These are phyloP conservation scores for Pseudomyrmex sp. DNA, from an alignment of 1,140 invertebrate genomes.

Conservation along the genomic window DNA sequence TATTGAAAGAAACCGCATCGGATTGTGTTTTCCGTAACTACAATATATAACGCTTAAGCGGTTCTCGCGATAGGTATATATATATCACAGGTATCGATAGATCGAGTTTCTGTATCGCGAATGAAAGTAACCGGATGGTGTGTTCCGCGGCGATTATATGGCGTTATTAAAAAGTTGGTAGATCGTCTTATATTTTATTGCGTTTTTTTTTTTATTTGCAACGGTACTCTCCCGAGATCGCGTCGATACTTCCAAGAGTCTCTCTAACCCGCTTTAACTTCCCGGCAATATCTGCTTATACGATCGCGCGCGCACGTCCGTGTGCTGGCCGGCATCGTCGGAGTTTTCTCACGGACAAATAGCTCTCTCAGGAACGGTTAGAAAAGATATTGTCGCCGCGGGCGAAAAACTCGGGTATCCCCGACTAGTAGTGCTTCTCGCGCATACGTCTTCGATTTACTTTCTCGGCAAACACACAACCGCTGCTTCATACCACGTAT, in stretches of 20 bases:
- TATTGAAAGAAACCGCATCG: background rate
- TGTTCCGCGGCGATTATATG: background rate
- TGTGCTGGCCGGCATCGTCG: background rate
- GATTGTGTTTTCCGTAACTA: background rate
- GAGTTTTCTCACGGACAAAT: slow-evolving; percentile 52
- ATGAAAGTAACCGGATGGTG: background rate
- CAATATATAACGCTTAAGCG: background rate
- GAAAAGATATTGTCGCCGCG: slow-evolving; percentile 47
- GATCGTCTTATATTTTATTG: slow-evolving; percentile 8
- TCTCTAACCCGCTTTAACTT: slow-evolving; percentile 36
- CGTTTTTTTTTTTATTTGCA: slow-evolving; percentile 21
- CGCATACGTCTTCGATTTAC: slow-evolving; percentile 47
- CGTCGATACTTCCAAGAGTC: slow-evolving; percentile 21
- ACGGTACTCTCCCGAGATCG: slow-evolving; percentile 10
- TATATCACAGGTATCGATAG: background rate
- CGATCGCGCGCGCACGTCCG: background rate
- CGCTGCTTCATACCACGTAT: slow-evolving; percentile 29
- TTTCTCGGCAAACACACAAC: slow-evolving; percentile 47
- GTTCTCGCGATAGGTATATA: background rate
- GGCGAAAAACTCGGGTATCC: slow-evolving; percentile 39
- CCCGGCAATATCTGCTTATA: slow-evolving; percentile 46
- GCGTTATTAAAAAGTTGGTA: slow-evolving; percentile 17
- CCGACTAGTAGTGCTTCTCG: slow-evolving; percentile 13
- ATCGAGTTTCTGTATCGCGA: background rate
- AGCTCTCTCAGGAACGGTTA: slow-evolving; percentile 52